Evolutionary conservation across 1,140 invertebrate species (phyloP), one percentile per base, ranked within the genome.

Genomic region (Monomorium pharaonis): DNA sequence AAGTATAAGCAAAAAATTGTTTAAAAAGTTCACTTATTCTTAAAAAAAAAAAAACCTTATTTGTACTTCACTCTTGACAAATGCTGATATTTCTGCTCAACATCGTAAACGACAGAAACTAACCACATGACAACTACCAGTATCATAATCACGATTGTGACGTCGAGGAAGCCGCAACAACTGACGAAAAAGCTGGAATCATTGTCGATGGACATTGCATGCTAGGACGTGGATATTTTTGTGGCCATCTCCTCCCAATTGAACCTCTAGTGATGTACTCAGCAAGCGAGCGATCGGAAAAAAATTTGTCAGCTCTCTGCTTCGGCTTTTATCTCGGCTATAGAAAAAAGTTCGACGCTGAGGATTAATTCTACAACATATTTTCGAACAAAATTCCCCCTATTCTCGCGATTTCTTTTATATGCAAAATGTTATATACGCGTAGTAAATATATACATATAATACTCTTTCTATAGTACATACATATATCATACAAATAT

Each of bases 301-400:
- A 69, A 69, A 74, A 72, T 72, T 58, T n/a, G 24, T 74, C 67
- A 74, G 51, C 14, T 81, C 47, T 69, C 37, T 47, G 37, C 37
- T 72, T 83, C 27, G 14, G 37, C 51, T 83, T 72, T 83, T 58
- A 83, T 74, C 51, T 58, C 51, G 14, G 14, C 67, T n/a, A 58
- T 33, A 24, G 18, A 74, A 83, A 83, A 81, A 72, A 21, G 67
- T n/a, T 83, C 67, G 67, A 72, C 21, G 6, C 37, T 74, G 37
- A 72, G 14, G 69, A 83, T 83, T 83, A 47, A 83, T 83, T 83
- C 27, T n/a, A 56, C 65, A n/a, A 63, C 49, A 3, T 58, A 72
- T 58, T 81, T 81, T 81, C 4, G 2, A 14, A 16, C 18, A 81
- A 27, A 72, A 83, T 37, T 24, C 30, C 30, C 7, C 3, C n/a